phyloP scores from a whole-genome alignment of 2,113 vertebrate genomes.

The human region DNA sequence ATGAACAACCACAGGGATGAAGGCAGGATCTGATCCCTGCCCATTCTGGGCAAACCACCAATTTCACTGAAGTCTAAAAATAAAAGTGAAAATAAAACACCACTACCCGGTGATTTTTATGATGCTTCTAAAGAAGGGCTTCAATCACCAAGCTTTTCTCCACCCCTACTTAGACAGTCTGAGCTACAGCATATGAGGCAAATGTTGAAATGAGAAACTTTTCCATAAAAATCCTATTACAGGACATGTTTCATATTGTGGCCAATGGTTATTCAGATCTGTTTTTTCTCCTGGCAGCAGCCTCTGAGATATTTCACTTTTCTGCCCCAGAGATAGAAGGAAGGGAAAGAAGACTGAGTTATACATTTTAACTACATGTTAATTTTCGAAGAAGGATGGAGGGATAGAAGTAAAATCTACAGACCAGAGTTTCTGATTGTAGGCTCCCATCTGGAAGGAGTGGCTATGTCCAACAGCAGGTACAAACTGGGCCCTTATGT shows the following conservation, averaged over 20 bases:
- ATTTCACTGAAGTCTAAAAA: neutral
- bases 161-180: fast-evolving
- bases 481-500: neutral
- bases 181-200: neutral
- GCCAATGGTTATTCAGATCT: neutral
- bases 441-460: neutral
- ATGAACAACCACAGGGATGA: fast-evolving
- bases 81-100: neutral
- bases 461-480: neutral
- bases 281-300: neutral
- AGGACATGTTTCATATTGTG: neutral
- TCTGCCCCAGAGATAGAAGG: neutral
- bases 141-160: fast-evolving
- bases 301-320: neutral
- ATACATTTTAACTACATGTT: neutral
- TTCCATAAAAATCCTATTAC: neutral
- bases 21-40: neutral
- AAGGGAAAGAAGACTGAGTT: neutral
- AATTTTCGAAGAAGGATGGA: fast-evolving
- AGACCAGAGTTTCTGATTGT: fast-evolving
- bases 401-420: neutral
- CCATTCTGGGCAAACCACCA: fast-evolving
- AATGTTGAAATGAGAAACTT: fast-evolving
- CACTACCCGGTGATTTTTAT: neutral
- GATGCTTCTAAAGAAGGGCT: neutral